These are phyloP conservation scores for Cydia pomonella DNA, from an alignment of 1,140 invertebrate species.

Conservation along the genomic window DNA sequence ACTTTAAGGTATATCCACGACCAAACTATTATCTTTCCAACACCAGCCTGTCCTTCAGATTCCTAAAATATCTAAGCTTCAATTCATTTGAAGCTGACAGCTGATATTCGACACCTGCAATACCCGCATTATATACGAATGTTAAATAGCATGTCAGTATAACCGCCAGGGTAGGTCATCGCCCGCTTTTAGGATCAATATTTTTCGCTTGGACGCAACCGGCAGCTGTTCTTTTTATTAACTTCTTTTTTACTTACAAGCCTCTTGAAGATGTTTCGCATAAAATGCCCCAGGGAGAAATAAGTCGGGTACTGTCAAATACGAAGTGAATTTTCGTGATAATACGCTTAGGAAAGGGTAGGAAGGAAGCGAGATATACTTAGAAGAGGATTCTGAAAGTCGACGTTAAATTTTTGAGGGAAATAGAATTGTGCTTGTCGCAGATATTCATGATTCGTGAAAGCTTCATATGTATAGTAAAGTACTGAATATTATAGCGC, in stretches of 20 bases:
- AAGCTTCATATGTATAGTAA: too few species aligned
- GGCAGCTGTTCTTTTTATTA: background rate
- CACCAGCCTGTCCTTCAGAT: too few species aligned
- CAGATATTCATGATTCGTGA: background rate
- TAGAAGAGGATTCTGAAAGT: background rate
- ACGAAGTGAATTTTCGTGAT: background rate
- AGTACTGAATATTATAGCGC: too few species aligned
- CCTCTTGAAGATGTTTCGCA: slow-evolving; percentile 1
- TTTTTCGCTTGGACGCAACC: slow-evolving; percentile 14
- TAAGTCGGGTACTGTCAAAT: background rate
- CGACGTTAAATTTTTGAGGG: background rate
- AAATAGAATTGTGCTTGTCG: background rate
- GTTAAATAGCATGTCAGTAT: slow-evolving; percentile 7
- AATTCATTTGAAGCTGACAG: background rate
- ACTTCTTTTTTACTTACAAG: background rate
- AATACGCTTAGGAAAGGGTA: slow-evolving; percentile 1
- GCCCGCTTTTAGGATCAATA: slow-evolving; percentile 26
- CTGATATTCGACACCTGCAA: background rate
- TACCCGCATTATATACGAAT: slow-evolving; percentile 17
- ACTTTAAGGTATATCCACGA: too few species aligned
- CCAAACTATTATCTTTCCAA: too few species aligned
- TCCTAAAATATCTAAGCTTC: background rate
- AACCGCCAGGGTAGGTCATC: slow-evolving; percentile 14
- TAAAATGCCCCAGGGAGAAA: background rate
- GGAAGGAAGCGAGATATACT: background rate